These are phyloP conservation scores for Drosophila subquinaria DNA, from an alignment of 2,888 invertebrate species.

Conservation along the genomic window DNA sequence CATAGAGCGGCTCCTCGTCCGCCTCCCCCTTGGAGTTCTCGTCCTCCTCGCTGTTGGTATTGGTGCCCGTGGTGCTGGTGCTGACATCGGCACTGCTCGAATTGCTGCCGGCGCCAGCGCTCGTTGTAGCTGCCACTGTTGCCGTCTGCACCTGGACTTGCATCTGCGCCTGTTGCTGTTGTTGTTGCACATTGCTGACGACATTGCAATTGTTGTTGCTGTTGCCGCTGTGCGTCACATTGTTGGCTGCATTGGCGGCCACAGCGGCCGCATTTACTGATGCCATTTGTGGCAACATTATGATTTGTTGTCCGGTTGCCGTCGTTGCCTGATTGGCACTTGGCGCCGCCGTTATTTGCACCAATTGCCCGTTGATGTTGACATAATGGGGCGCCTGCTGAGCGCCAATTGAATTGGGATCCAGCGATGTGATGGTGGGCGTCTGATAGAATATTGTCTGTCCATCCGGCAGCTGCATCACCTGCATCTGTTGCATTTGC, in stretches of 20 bases:
- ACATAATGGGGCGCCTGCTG: slow-evolving; percentile 87
- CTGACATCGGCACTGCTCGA: slow-evolving; percentile 56
- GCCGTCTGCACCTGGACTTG: slow-evolving; percentile 32
- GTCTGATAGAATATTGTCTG: slow-evolving; percentile 95
- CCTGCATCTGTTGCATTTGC: slow-evolving; percentile 90
- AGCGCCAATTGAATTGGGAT: slow-evolving; percentile 59
- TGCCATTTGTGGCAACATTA: slow-evolving; percentile 81
- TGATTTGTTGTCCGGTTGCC: slow-evolving; percentile 76
- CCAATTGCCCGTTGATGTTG: slow-evolving; percentile 85
- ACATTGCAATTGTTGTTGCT: slow-evolving; percentile 18
- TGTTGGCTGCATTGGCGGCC: slow-evolving; percentile 47
- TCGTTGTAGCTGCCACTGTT: slow-evolving; percentile 10
- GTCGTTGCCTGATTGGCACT: slow-evolving; percentile 72
- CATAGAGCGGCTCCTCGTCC: slow-evolving; percentile 98
- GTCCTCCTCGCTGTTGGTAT: slow-evolving; percentile 76
- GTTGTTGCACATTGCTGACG: slow-evolving; percentile 39
- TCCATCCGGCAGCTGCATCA: slow-evolving; percentile 96
- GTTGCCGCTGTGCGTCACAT: slow-evolving; percentile 25
- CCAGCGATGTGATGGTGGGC: slow-evolving; percentile 66
- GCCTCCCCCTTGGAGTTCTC: slow-evolving; percentile 81
- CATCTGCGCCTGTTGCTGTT: slow-evolving; percentile 27
- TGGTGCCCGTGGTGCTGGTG: slow-evolving; percentile 71
- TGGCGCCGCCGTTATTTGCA: slow-evolving; percentile 83
- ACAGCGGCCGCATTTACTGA: slow-evolving; percentile 66
- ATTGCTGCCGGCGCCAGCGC: slow-evolving; percentile 36